Evolutionary conservation across 1,140 invertebrate genomes (phyloP).

Genomic region (Apocrypta bakeri): DNA sequence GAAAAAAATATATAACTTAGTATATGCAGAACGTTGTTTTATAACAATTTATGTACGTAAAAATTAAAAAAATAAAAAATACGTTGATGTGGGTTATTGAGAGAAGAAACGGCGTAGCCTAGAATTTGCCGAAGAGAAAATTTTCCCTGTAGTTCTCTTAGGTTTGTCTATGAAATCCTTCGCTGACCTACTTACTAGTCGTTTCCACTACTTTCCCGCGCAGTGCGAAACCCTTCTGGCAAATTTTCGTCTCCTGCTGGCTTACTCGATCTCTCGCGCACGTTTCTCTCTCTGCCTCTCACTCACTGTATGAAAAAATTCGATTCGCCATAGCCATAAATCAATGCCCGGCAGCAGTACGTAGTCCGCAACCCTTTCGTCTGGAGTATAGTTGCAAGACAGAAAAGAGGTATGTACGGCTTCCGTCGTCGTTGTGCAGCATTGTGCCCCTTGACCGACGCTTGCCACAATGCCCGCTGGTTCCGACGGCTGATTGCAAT

Average conservation of each 20-base stretch:
- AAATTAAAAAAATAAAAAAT: too few species aligned
- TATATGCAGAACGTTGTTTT: too few species aligned
- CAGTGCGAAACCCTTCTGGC: constrained; percentile 41
- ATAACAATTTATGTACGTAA: too few species aligned
- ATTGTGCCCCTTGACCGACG: constrained; percentile 56
- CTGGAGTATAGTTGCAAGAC: neutral
- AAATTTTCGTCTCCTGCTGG: constrained; percentile 46
- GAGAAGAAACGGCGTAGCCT: too few species aligned
- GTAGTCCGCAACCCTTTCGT: constrained; percentile 58
- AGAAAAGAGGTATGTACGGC: constrained; percentile 38
- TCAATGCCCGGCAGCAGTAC: constrained; percentile 58
- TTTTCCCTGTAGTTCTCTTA: too few species aligned
- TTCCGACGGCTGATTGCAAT: constrained; percentile 62
- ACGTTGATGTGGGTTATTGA: too few species aligned
- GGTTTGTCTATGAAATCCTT: neutral
- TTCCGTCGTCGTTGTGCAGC: constrained; percentile 50
- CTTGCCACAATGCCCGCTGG: constrained; percentile 57
- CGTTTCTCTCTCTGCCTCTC: constrained; percentile 12
- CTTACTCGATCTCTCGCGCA: constrained; percentile 21
- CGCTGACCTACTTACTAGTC: constrained; percentile 35
- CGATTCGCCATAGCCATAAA: constrained; percentile 66
- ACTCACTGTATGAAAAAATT: constrained; percentile 66
- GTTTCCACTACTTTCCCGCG: neutral
- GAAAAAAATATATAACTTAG: too few species aligned
- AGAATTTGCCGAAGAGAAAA: too few species aligned